A percentile compares a stretch with the other conserved stretches of the same genome.
phyloP scores from a whole-genome alignment of 2,797 vertebrate genomes.

The Acrocephalus scirpaceus region DNA sequence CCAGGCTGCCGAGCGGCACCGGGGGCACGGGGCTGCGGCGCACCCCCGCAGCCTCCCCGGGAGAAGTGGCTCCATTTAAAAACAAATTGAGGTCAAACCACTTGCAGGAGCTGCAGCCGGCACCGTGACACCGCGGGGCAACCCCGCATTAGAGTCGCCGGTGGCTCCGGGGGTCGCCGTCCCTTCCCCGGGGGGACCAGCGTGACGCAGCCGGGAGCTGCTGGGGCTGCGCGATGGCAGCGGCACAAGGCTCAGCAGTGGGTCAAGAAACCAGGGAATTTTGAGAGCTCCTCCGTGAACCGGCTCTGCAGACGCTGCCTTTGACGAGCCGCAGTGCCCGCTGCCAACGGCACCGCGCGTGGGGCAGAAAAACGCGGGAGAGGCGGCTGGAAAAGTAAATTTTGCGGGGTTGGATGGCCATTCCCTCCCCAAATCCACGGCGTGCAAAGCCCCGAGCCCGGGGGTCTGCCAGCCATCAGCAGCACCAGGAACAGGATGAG shows the following conservation, averaged over 20 bases:
- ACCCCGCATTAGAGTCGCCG: not conserved
- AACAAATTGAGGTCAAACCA: not conserved
- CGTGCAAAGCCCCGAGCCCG: not conserved
- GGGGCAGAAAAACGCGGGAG: not conserved
- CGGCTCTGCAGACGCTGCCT: not conserved
- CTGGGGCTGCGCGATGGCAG: not conserved
- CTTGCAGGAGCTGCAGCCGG: not conserved
- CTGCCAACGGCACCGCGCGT: fast-evolving
- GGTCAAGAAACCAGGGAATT: not conserved
- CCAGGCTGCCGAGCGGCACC: not conserved
- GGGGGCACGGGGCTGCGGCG: not conserved
- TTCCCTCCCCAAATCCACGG: not conserved
- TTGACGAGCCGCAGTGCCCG: not conserved
- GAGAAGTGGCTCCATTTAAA: not conserved
- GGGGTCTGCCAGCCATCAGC: not conserved
- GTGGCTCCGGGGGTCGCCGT: not conserved
- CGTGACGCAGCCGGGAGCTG: not conserved
- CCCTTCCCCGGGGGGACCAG: not conserved
- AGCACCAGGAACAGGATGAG: not conserved
- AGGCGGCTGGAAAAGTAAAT: not conserved
- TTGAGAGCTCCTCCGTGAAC: not conserved
- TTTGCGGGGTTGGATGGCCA: fast-evolving
- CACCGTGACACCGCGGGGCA: fast-evolving
- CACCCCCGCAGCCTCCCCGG: fast-evolving
- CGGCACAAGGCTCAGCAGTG: not conserved